phyloP scores from a whole-genome alignment of 35 echinoderm and acorn worm genomes.

The Ophioderma brevispina region DNA sequence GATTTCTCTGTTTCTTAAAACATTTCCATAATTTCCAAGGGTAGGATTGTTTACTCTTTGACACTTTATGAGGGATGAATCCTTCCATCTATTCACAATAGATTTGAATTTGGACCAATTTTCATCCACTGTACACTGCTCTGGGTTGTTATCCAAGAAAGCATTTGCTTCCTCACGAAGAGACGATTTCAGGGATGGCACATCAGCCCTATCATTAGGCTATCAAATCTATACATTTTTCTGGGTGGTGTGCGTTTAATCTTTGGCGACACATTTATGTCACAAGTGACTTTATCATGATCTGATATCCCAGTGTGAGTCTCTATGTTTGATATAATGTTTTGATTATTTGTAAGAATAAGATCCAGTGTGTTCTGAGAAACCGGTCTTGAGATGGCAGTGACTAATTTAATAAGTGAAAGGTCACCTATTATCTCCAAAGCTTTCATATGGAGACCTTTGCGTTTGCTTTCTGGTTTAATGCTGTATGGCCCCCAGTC shows the following conservation, averaged over 20 bases:
- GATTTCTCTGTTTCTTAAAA: too few species aligned
- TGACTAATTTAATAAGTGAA: background rate
- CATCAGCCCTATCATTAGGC: slow-evolving; percentile 19
- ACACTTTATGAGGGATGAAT: slow-evolving; percentile 20
- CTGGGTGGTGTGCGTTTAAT: slow-evolving; percentile 14
- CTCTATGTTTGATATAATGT: background rate
- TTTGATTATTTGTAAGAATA: slow-evolving; percentile 7
- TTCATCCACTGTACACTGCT: background rate
- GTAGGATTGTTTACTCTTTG: slow-evolving; percentile 22
- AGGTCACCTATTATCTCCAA: slow-evolving; percentile 5
- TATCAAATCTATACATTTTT: slow-evolving; percentile 10
- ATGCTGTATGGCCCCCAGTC: background rate
- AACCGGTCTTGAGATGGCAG: background rate
- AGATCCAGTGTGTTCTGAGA: background rate
- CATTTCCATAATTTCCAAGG: too few species aligned
- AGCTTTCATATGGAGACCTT: slow-evolving; percentile 9
- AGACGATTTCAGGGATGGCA: background rate
- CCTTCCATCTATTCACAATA: background rate
- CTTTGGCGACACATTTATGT: slow-evolving; percentile 24
- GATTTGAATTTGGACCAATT: background rate
- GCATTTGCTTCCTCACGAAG: background rate
- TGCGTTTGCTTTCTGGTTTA: slow-evolving; percentile 2
- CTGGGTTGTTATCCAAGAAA: background rate
- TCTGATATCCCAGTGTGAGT: background rate
- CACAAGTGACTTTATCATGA: slow-evolving; percentile 22